A percentile compares a stretch with the other conserved stretches of the same genome.
These are phyloP conservation scores for Hemibagrus wyckioides DNA, from an alignment of 2,113 vertebrate species.

Conservation along the genomic window DNA sequence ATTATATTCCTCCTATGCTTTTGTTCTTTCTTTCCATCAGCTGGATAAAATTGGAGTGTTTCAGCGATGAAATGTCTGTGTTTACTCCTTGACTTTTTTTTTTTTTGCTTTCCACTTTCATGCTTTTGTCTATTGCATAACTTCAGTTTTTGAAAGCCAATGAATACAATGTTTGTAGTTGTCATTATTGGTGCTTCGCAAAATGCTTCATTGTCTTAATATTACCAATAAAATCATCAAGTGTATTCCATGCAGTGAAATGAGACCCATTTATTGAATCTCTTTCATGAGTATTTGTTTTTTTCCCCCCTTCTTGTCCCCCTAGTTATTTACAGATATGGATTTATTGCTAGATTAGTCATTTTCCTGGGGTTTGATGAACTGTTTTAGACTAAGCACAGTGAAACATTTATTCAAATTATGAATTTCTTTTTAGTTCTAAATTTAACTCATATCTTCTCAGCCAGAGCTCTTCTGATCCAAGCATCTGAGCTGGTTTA, in stretches of 20 bases:
- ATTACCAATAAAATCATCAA: slow-evolving; percentile 81
- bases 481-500: background rate
- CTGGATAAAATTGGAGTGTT: slow-evolving; percentile 67
- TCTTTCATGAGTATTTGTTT: background rate
- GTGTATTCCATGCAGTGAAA: slow-evolving; percentile 67
- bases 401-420: background rate
- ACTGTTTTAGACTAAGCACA: background rate
- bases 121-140: slow-evolving; percentile 66
- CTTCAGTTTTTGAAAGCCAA: slow-evolving; percentile 71
- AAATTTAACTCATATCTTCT: background rate
- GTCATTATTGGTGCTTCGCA: slow-evolving; percentile 81
- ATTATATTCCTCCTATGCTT: slow-evolving; percentile 46
- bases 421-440: background rate
- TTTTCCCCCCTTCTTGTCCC: no score
- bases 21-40: slow-evolving; percentile 38
- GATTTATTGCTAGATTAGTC: background rate
- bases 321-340: background rate
- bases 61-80: slow-evolving; percentile 68
- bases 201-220: slow-evolving; percentile 83
- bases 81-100: slow-evolving; percentile 60
- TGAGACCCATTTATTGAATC: slow-evolving; percentile 14
- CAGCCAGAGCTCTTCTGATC: background rate
- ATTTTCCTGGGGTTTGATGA: background rate
- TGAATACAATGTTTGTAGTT: slow-evolving; percentile 76
- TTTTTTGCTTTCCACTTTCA: slow-evolving; percentile 50